Percentiles rank a stretch among this genome's conserved stretches.
These are phyloP conservation scores for Phrixothrix hirtus DNA, from an alignment of 2,888 invertebrate genomes.

Conservation along the genomic window DNA sequence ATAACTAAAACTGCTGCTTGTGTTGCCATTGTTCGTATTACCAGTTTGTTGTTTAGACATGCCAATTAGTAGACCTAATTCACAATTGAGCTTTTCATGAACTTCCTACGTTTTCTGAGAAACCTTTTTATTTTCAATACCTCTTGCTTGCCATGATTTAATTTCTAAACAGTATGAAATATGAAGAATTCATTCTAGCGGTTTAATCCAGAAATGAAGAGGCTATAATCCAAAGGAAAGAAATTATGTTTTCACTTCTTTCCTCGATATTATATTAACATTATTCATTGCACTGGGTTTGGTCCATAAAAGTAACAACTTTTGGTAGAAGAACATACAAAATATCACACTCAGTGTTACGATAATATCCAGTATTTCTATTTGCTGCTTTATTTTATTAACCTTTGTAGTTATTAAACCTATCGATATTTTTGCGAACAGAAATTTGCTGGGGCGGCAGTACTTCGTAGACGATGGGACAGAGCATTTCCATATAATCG, in stretches of 20 bases:
- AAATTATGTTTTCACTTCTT: not conserved
- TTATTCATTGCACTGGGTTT: not conserved
- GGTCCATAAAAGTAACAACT: not conserved
- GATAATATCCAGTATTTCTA: not conserved
- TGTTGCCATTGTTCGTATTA: constrained; percentile 23
- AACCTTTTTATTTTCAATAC: constrained; percentile 7
- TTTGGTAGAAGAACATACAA: not conserved
- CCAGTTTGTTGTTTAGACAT: not conserved
- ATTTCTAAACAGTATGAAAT: too few species aligned
- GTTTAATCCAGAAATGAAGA: constrained; percentile 20
- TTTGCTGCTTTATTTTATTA: too few species aligned
- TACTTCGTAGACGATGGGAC: too few species aligned
- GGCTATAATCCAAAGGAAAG: constrained; percentile 20
- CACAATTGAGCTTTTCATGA: not conserved
- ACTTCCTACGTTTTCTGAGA: not conserved
- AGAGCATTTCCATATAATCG: too few species aligned
- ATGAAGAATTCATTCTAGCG: constrained; percentile 17
- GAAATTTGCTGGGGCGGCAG: too few species aligned
- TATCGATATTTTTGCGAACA: too few species aligned
- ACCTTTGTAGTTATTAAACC: too few species aligned
- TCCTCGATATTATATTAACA: not conserved
- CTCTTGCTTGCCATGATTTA: constrained; percentile 15
- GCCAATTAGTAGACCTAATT: not conserved
- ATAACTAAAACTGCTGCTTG: too few species aligned
- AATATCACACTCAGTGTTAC: not conserved